Evolutionary conservation across 2,113 vertebrate species (phyloP).

Genomic region (Tichodroma muraria): DNA sequence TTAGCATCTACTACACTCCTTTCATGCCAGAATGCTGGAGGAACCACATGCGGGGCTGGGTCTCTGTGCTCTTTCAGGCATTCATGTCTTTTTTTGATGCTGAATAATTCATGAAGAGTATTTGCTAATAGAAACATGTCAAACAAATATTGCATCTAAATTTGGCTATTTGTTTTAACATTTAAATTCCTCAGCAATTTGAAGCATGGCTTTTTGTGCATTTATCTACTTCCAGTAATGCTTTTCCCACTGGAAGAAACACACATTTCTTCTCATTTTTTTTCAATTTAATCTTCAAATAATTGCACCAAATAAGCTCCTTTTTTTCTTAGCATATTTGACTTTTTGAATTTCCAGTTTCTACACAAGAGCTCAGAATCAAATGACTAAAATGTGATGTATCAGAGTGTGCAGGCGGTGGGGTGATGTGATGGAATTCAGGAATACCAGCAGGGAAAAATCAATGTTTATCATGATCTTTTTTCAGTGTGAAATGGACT

Average conservation of each 20-base stretch:
- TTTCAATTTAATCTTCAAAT: background rate
- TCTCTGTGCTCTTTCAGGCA: background rate
- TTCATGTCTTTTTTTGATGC: background rate
- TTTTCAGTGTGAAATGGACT: constrained; percentile 61
- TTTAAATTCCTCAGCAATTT: background rate
- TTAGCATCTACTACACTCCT: background rate
- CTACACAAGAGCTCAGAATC: background rate
- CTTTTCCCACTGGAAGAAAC: background rate
- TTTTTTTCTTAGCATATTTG: background rate
- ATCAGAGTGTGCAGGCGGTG: background rate
- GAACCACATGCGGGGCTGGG: background rate
- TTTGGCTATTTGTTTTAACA: background rate
- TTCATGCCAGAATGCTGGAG: background rate
- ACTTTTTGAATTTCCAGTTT: background rate
- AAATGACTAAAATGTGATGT: background rate
- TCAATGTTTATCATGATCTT: constrained; percentile 51
- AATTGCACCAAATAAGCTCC: background rate
- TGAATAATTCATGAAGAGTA: background rate
- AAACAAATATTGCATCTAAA: background rate
- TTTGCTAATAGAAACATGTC: background rate
- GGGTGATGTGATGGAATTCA: background rate
- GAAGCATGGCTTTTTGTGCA: fast-evolving
- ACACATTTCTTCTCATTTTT: background rate
- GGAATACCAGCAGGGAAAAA: constrained; percentile 13
- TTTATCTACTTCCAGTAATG: background rate